Conservation (phyloP, 2,888 invertebrate genomes). For the Lutraria lutraria region DNA sequence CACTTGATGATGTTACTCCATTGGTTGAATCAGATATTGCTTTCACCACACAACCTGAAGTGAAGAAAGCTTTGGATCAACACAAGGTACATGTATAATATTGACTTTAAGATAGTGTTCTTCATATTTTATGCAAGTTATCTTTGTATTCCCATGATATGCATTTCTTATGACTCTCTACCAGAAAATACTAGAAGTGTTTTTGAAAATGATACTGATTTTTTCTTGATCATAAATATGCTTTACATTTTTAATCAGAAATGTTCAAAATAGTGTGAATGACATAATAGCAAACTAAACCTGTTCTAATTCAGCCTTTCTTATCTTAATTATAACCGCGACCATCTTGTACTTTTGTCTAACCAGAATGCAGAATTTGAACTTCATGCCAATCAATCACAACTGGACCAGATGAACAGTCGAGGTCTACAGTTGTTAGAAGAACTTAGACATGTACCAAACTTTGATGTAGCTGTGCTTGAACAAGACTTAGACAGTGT, state of each 20-base stretch:
- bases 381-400: conserved; percentile 88
- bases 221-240: too few species aligned
- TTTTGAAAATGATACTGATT: too few species aligned
- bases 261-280: too few species aligned
- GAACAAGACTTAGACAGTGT: conserved; percentile 80
- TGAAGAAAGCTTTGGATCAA: conserved; percentile 83
- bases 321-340: neutral
- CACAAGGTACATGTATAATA: conserved; percentile 79
- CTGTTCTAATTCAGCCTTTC: neutral
- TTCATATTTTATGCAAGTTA: too few species aligned
- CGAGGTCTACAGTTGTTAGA: conserved; percentile 88
- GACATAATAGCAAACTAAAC: too few species aligned
- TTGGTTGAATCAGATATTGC: conserved; percentile 78
- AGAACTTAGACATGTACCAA: conserved; percentile 83
- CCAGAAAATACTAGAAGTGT: too few species aligned
- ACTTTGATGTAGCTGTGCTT: conserved; percentile 77
- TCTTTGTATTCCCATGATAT: too few species aligned
- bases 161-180: too few species aligned
- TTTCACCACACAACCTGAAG: conserved; percentile 78
- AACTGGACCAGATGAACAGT: conserved; percentile 89
- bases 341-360: neutral
- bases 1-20: conserved; percentile 79
- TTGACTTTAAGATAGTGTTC: too few species aligned
- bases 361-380: conserved; percentile 85
- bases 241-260: too few species aligned